Evolutionary conservation across 1,140 invertebrate genomes (phyloP).

Genomic region (Nilaparvata lugens): DNA sequence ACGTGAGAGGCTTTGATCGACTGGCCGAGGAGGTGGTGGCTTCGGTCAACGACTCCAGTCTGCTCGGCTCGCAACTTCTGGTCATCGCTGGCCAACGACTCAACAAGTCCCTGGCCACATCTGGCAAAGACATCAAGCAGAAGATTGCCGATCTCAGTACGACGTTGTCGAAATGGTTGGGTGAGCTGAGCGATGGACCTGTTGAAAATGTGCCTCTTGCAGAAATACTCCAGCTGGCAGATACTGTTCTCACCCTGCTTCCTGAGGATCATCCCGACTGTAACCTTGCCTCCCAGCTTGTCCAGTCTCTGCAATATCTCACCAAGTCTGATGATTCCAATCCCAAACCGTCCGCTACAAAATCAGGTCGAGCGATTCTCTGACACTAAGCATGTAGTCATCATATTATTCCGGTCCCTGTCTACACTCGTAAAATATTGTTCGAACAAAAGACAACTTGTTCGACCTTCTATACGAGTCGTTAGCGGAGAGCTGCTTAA

Average conservation of each 20-base stretch:
- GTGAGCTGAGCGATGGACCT: conserved; percentile 31
- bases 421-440: no score
- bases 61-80: conserved; percentile 54
- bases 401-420: no score
- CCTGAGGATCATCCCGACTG: neutral
- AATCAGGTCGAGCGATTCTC: no score
- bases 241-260: neutral
- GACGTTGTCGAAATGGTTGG: conserved; percentile 55
- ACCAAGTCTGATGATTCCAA: no score
- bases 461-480: no score
- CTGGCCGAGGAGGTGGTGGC: conserved; percentile 62
- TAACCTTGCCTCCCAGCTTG: neutral
- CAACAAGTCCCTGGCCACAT: conserved; percentile 48
- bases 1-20: conserved; percentile 63
- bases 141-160: conserved; percentile 58
- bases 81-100: conserved; percentile 61
- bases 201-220: neutral
- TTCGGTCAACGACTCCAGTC: conserved; percentile 51
- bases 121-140: conserved; percentile 44
- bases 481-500: no score
- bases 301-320: neutral
- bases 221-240: neutral
- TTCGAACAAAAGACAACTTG: no score
- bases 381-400: no score
- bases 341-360: no score